phyloP scores from a whole-genome alignment of 2,113 vertebrate genomes.

The Sphaerodactylus townsendi region DNA sequence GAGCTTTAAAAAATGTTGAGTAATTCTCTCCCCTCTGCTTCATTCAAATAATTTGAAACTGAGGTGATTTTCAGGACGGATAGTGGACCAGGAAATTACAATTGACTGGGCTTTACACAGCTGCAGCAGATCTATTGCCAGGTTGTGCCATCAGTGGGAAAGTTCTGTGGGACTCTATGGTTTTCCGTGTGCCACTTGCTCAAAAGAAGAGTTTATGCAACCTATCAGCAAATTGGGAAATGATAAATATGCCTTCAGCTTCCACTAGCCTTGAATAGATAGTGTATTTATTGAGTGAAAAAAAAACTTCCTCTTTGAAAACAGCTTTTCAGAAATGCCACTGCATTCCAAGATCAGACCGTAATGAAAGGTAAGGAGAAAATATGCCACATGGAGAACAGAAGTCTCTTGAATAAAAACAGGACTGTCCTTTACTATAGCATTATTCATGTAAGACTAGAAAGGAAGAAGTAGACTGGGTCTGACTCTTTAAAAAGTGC shows the following conservation, averaged over 20 bases:
- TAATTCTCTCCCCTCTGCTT: not conserved
- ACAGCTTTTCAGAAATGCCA: not conserved
- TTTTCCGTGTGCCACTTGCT: not conserved
- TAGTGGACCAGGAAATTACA: not conserved
- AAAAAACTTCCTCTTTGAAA: constrained; percentile 13
- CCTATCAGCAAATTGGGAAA: not conserved
- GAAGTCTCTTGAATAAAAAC: not conserved
- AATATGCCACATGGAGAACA: not conserved
- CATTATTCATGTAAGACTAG: not conserved
- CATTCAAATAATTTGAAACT: not conserved
- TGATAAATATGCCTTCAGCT: constrained; percentile 35
- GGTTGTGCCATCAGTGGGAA: not conserved
- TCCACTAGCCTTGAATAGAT: constrained; percentile 12
- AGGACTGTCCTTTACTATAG: not conserved
- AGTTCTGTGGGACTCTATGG: not conserved
- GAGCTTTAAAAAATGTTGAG: not conserved
- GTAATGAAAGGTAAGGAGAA: constrained; percentile 14
- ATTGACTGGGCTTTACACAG: not conserved
- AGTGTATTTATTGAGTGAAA: constrained; percentile 13
- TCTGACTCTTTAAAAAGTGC: not conserved
- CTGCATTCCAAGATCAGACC: not conserved
- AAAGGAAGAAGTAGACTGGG: not conserved
- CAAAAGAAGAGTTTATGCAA: constrained; percentile 33
- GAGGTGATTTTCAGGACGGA: not conserved
- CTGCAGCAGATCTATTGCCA: not conserved